These are phyloP conservation scores for Cyclura pinguis DNA, from an alignment of 2,797 vertebrate genomes.

Conservation along the genomic window DNA sequence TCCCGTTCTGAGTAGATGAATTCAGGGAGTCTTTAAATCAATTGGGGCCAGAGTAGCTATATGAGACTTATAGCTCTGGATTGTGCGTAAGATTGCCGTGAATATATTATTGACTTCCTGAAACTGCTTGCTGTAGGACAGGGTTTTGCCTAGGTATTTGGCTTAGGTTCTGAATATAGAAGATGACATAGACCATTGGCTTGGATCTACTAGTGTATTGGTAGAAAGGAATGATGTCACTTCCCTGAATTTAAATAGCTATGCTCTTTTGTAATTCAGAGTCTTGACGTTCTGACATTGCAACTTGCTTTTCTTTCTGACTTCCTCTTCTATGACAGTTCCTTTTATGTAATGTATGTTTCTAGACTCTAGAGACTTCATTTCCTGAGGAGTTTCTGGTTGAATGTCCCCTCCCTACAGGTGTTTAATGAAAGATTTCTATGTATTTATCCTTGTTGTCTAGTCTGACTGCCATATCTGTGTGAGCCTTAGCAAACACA, in stretches of 20 bases:
- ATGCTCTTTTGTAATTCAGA: slow-evolving; percentile 34
- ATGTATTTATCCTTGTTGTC: slow-evolving; percentile 58
- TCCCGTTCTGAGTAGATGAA: background rate
- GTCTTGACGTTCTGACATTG: slow-evolving; percentile 49
- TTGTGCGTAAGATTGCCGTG: background rate
- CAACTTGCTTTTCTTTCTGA: slow-evolving; percentile 49
- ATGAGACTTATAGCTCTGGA: background rate
- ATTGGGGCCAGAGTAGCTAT: background rate
- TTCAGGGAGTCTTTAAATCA: background rate
- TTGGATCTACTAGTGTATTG: slow-evolving; percentile 58
- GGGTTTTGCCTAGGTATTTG: slow-evolving; percentile 26
- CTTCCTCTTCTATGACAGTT: slow-evolving; percentile 31
- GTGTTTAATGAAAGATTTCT: slow-evolving; percentile 56
- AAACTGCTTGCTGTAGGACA: background rate
- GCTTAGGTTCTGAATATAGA: slow-evolving; percentile 34
- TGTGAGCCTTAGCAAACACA: slow-evolving; percentile 27
- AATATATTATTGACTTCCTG: slow-evolving; percentile 6
- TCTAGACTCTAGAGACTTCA: slow-evolving; percentile 39
- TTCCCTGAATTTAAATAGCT: slow-evolving; percentile 69
- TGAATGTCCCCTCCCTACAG: slow-evolving; percentile 18
- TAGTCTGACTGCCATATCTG: slow-evolving; percentile 36
- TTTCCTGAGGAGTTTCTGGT: background rate
- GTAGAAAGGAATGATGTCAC: slow-evolving; percentile 69
- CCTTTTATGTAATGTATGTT: slow-evolving; percentile 8
- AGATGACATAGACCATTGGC: slow-evolving; percentile 30